These are phyloP conservation scores for Gobio gobio DNA, from an alignment of 2,113 vertebrate species.

Conservation along the genomic window DNA sequence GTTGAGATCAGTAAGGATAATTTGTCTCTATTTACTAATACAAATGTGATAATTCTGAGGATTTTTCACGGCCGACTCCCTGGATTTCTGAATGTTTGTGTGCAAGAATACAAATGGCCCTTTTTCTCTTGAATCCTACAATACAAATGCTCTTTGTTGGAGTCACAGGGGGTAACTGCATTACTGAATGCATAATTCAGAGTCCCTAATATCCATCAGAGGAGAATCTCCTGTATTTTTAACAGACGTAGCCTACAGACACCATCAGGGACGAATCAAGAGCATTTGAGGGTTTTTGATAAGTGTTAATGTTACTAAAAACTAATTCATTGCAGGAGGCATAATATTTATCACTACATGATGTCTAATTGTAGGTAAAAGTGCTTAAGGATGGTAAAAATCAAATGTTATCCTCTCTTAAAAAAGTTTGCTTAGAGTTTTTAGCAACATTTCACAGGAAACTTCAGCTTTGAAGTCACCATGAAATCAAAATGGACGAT, in stretches of 20 bases:
- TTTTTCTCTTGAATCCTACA: neutral
- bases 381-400: neutral
- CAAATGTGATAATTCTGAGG: neutral
- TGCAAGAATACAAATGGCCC: constrained; percentile 4
- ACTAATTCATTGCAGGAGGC: constrained; percentile 41
- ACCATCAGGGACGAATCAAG: constrained; percentile 27
- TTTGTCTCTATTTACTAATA: neutral
- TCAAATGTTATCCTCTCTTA: neutral
- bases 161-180: constrained; percentile 25
- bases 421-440: neutral
- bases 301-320: constrained; percentile 15
- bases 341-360: constrained; percentile 25
- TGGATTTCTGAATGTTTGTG: neutral
- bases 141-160: neutral
- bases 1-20: neutral
- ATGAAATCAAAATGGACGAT: too few relatives aligned
- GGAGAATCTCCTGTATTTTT: constrained; percentile 25
- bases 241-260: constrained; percentile 30
- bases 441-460: neutral
- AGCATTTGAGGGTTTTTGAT: constrained; percentile 7
- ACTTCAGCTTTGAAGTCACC: neutral
- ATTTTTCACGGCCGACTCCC: neutral
- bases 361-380: constrained; percentile 18
- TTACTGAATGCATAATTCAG: constrained; percentile 41
- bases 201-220: constrained; percentile 21